Base-by-base conservation (phyloP, 2,113 vertebrate genomes). In the Phaethornis superciliosus region DNA sequence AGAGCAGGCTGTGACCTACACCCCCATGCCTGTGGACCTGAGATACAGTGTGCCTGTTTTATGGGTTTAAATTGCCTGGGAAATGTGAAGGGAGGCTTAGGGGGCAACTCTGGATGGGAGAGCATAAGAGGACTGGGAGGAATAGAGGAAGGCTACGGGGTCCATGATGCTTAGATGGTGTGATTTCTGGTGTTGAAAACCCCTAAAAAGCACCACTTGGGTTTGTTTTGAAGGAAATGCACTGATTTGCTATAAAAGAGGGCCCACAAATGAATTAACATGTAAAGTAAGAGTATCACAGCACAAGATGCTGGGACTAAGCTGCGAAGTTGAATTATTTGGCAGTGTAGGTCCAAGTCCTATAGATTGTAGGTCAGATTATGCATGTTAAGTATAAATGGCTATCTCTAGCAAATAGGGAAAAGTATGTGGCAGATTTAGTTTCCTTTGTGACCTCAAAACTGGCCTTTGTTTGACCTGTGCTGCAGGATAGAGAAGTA, bases 21-120 rank as follows among this genome's bases (percentile, higher is more conserved):
- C 0, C 9, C 18, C 30, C 2, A 0, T n/a, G 18, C 42, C 11
- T 2, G 2, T 33, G 37, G 37, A 67, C 4, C 59, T 33, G 1
- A 32, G 42, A 30, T 75, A 32, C 0, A 9, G 20, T 4, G 4
- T 8, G 19, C 3, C 1, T 60, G 35, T 60, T 85, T 79, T 64
- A 68, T 56, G 6, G 6, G 16, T 71, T 90, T 54, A 60, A 4
- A 85, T 47, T 51, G 42, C 32, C 67, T 79, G 67, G 24, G 62
- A 81, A 71, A 52, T 0, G 1, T 55, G 56, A 37, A 19, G 17
- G 24, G 15, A 56, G 19, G 35, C 54, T 81, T 64, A 49, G 28
- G 12, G 23, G 5, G n/a, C 2, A 8, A 27, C 2, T 7, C 46
- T 74, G 72, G 26, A 47, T 81, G 56, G 59, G 35, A 16, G 4